Evolutionary conservation across 2,113 vertebrate species (phyloP).

Genomic region (Scomber colias): DNA sequence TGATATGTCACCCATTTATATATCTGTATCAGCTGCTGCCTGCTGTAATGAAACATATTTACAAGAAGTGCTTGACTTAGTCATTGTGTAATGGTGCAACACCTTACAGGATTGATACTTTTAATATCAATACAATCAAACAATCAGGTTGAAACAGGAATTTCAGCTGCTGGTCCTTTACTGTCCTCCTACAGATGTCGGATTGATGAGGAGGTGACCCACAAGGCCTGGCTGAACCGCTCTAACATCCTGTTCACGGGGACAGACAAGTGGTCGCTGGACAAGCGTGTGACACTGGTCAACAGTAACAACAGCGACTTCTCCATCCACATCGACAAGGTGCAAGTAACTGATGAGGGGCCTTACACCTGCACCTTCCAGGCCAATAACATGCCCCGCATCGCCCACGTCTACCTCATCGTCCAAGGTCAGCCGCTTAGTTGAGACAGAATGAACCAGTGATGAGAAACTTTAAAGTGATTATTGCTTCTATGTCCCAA

Average conservation of each 20-base stretch:
- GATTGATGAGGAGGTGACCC: slow-evolving; percentile 91
- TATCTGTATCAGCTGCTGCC: not conserved
- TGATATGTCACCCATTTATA: not conserved
- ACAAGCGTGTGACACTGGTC: slow-evolving; percentile 88
- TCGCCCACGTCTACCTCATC: slow-evolving; percentile 92
- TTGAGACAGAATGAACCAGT: too few species aligned
- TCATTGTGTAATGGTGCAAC: not conserved
- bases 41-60: not conserved
- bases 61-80: too few species aligned
- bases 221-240: slow-evolving; percentile 94
- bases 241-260: slow-evolving; percentile 94
- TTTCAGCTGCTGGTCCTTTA: not conserved
- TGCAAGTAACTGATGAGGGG: slow-evolving; percentile 90
- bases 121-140: not conserved
- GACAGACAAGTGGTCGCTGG: slow-evolving; percentile 93
- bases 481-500: not conserved
- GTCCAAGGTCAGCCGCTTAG: slow-evolving; percentile 87
- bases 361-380: slow-evolving; percentile 94
- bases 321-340: slow-evolving; percentile 90
- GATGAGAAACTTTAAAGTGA: not conserved
- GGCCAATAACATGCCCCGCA: slow-evolving; percentile 90
- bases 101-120: not conserved
- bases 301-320: slow-evolving; percentile 91
- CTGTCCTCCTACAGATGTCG: slow-evolving; percentile 84
- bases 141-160: not conserved